These are phyloP conservation scores for Meriones unguiculatus DNA, from an alignment of 2,113 vertebrate genomes.

Conservation along the genomic window DNA sequence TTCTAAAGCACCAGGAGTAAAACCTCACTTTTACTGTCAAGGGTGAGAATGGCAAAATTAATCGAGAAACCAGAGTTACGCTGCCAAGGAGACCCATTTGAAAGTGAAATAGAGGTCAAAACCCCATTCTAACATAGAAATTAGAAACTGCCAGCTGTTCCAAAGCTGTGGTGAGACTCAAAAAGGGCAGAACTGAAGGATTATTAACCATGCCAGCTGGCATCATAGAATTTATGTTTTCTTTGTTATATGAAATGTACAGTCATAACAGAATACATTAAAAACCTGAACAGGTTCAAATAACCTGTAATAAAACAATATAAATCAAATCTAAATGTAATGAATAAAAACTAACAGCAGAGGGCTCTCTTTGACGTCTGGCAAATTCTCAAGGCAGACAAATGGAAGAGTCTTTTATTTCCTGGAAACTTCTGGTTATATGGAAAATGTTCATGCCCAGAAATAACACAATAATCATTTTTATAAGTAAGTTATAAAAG, in stretches of 20 bases:
- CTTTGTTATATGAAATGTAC: conserved; percentile 76
- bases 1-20: conserved; percentile 30
- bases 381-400: conserved; percentile 66
- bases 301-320: conserved; percentile 57
- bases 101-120: conserved; percentile 84
- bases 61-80: conserved; percentile 72
- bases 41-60: conserved; percentile 65
- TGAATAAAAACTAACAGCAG: conserved; percentile 86
- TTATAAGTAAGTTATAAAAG: conserved; percentile 5
- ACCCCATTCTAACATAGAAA: conserved; percentile 75
- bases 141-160: conserved; percentile 86
- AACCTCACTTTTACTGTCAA: conserved; percentile 29
- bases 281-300: conserved; percentile 65
- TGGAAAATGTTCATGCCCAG: neutral
- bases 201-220: conserved; percentile 83
- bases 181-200: conserved; percentile 74
- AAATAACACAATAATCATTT: neutral
- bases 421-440: conserved; percentile 34
- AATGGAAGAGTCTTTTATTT: neutral
- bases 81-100: conserved; percentile 74
- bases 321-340: conserved; percentile 72
- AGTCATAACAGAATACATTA: conserved; percentile 73
- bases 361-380: conserved; percentile 84
- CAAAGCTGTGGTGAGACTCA: conserved; percentile 71
- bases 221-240: conserved; percentile 77